These are phyloP conservation scores for Mesocentrotus franciscanus DNA, from an alignment of 53 echinoderm and acorn worm genomes.

Conservation along the genomic window DNA sequence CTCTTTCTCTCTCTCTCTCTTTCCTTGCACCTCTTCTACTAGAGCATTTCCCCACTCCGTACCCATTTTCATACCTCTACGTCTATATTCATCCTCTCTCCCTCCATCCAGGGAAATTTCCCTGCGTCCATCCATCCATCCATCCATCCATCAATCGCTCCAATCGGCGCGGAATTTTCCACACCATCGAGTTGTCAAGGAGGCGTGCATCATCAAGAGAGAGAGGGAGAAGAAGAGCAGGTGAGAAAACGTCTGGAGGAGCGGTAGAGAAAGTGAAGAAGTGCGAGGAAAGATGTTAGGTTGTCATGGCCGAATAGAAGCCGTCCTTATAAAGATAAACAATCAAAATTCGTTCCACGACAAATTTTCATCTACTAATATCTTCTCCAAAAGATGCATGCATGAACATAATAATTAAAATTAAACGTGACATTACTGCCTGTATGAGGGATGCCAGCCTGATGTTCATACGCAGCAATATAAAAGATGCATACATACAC, in stretches of 20 bases:
- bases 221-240: not conserved
- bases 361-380: not conserved
- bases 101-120: not conserved
- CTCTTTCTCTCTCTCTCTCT: not conserved
- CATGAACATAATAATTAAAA: not conserved
- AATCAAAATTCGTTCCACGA: constrained; percentile 24
- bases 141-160: constrained; percentile 32
- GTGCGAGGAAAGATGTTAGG: not conserved
- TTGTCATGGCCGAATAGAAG: not conserved
- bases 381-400: not conserved
- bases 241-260: constrained; percentile 54
- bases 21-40: constrained; percentile 20
- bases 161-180: constrained; percentile 55
- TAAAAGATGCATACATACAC: no score
- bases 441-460: no score
- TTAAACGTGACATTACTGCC: no score
- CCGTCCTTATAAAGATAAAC: constrained; percentile 1
- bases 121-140: constrained; percentile 12
- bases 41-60: not conserved
- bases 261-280: not conserved
- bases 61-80: not conserved
- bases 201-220: constrained; percentile 23
- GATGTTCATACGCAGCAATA: no score
- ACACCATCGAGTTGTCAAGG: constrained; percentile 59
- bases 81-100: not conserved